Evolutionary conservation across 2,888 invertebrate species (phyloP), one percentile per base, ranked within the genome.

Genomic region (Philereme transversata): DNA sequence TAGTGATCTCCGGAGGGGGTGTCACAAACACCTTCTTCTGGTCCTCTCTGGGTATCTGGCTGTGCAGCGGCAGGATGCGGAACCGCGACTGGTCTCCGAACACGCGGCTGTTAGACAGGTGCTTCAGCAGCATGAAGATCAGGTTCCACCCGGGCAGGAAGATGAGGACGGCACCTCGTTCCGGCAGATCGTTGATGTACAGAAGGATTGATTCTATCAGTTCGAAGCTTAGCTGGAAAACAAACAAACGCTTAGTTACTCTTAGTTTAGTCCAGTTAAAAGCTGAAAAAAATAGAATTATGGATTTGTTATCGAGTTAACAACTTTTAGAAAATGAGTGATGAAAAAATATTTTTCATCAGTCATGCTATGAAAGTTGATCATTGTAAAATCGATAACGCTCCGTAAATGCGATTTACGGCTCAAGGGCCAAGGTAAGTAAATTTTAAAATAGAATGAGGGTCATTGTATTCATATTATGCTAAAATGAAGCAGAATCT

Each of bases 111-210:
- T 96, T 95, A 9, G 65, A 70, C 40, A 99, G 91, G 76, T 96
- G 96, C 79, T 96, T 96, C 95, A 98, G 96, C 53, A 99, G 91
- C 0, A 97, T 96, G 86, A 98, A 98, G 75, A 99, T 99, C 9
- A 98, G 91, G 90, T 98, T 99, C 99, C 99, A 99, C 0, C 99
- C 99, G 0, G 99, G 99, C 0, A 99, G 91, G 84, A 99, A 99
- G 4, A 99, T 93, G 0, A 99, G 91, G 0, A 99, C 95, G 0
- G 99, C 98, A 0, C 99, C 99, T 0, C 96, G 95, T 38, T 95
- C 92, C 22, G 87, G 82, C 69, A 94, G 88, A 0, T 74, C 75
- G 59, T 92, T 93, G 49, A 97, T 96, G 76, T 96, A 93, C 5
- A 85, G 74, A 9, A 97, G 82, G 0, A 99, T 84, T 0, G 96